Conservation (phyloP, 2,888 invertebrate genomes). For the Archaeoteleia sp. region DNA sequence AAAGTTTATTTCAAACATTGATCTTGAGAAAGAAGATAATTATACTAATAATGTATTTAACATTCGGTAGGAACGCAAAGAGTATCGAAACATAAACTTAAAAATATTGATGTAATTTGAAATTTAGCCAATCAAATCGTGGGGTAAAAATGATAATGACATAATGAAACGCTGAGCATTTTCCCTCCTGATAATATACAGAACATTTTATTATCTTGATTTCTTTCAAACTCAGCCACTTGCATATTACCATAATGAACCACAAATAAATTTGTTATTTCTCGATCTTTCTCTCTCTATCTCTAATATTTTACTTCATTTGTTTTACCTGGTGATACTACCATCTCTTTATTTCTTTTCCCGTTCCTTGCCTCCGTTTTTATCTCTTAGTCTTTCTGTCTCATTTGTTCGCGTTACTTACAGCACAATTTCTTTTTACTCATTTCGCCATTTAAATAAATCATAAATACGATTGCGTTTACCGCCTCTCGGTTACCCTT, state of each 20-base stretch:
- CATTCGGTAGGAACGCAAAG: no score
- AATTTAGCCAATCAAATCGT: slow-evolving; percentile 46
- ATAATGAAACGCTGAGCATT: slow-evolving; percentile 45
- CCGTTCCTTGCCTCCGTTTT: slow-evolving; percentile 29
- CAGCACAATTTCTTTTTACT: slow-evolving; percentile 49
- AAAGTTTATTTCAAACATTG: no score
- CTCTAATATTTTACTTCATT: slow-evolving; percentile 48
- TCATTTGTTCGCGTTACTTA: slow-evolving; percentile 44
- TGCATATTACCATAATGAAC: slow-evolving; percentile 64
- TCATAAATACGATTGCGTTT: slow-evolving; percentile 70
- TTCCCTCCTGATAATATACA: slow-evolving; percentile 53
- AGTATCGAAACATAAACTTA: not conserved
- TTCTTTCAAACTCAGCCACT: slow-evolving; percentile 50
- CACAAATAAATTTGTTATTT: slow-evolving; percentile 63
- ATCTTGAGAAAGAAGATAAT: no score
- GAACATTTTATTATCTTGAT: slow-evolving; percentile 60
- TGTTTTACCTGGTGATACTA: slow-evolving; percentile 53
- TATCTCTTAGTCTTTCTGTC: slow-evolving; percentile 43
- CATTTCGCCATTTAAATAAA: slow-evolving; percentile 66
- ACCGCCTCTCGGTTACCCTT: slow-evolving; percentile 51
- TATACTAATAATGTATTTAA: no score
- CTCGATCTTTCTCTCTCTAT: slow-evolving; percentile 50
- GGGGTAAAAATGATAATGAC: slow-evolving; percentile 44
- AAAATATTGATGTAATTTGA: slow-evolving; percentile 21
- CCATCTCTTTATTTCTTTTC: slow-evolving; percentile 34